Conservation (phyloP, 2,888 invertebrate species). For the Theretra japonica region DNA sequence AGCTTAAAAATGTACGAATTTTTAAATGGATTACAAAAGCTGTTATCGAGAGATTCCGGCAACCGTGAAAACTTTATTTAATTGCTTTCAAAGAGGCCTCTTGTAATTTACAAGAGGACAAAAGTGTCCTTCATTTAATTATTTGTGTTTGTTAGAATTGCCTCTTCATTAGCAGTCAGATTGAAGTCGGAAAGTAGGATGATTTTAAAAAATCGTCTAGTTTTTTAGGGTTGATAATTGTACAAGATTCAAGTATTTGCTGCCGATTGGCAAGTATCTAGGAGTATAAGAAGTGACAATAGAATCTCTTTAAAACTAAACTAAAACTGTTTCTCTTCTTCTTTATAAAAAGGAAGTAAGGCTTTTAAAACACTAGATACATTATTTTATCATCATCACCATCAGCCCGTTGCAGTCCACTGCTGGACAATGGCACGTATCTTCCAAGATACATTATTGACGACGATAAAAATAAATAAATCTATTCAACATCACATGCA, state of each 20-base stretch:
- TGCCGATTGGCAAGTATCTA: not conserved
- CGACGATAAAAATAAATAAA: no score
- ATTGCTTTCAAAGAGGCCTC: constrained; percentile 27
- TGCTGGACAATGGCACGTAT: no score
- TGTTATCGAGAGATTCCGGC: constrained; percentile 28
- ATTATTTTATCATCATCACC: no score
- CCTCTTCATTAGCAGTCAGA: not conserved
- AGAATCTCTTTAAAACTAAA: no score
- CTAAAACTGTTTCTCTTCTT: no score
- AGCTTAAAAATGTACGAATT: constrained; percentile 44
- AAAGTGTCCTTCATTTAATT: not conserved
- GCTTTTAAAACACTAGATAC: no score
- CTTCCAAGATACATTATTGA: no score
- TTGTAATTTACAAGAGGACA: constrained; percentile 12
- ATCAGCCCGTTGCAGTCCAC: no score
- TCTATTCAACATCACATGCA: no score
- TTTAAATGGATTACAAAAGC: constrained; percentile 35
- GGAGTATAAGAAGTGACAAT: no score
- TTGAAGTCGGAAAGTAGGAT: not conserved
- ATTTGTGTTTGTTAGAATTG: not conserved
- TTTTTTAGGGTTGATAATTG: not conserved
- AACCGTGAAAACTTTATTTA: constrained; percentile 23
- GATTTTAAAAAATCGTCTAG: not conserved
- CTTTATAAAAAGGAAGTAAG: no score
- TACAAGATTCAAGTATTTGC: not conserved